phyloP scores from a whole-genome alignment of 1,140 invertebrate species.

The Ceratitis capitata region DNA sequence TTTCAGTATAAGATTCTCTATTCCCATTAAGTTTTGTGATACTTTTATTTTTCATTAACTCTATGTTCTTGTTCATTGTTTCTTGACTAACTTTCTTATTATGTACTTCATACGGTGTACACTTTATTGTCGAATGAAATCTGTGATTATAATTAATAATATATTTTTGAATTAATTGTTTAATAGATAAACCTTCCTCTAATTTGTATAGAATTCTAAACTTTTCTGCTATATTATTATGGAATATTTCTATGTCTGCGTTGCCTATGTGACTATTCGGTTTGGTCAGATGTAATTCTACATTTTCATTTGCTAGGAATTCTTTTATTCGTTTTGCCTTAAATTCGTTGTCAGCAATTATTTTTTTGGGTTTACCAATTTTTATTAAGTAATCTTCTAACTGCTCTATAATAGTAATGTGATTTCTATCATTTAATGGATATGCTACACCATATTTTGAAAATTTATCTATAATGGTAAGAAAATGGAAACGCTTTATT shows the following conservation, averaged over 20 bases:
- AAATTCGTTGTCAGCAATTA: conserved; percentile 32
- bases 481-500: neutral
- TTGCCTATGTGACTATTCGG: conserved; percentile 23
- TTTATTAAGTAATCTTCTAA: neutral
- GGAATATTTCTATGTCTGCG: conserved; percentile 29
- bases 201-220: no score
- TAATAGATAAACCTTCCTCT: no score
- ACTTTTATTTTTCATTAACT: no score
- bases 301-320: neutral
- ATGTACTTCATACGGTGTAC: no score
- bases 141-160: no score
- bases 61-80: no score
- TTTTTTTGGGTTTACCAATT: neutral
- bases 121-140: no score
- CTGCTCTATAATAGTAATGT: no score
- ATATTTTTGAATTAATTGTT: no score
- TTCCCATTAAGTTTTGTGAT: no score
- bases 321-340: neutral
- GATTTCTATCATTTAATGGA: neutral
- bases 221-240: neutral
- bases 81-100: no score
- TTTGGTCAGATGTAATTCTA: neutral
- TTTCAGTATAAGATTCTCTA: no score
- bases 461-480: conserved; percentile 15
- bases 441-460: neutral